Evolutionary conservation across 2,888 invertebrate species (phyloP).

Genomic region (Drymonia ruficornis): DNA sequence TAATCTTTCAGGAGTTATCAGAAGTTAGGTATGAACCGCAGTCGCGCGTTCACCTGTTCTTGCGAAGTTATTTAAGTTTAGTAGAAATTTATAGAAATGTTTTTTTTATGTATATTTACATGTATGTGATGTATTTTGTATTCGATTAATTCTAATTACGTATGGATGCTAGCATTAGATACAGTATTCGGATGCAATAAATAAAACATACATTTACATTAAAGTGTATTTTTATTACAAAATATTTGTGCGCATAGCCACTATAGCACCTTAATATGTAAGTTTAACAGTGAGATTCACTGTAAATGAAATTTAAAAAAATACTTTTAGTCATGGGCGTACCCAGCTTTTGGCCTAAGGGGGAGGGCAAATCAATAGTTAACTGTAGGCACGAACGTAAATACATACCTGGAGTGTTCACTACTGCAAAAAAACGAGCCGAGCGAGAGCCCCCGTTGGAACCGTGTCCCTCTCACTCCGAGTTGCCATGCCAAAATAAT

Average conservation of each 20-base stretch:
- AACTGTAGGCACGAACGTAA: no score
- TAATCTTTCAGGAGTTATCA: no score
- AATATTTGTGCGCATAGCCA: conserved; percentile 8
- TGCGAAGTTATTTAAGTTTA: conserved; percentile 52
- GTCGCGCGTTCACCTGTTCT: conserved; percentile 28
- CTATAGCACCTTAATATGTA: conserved; percentile 4
- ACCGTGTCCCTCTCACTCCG: no score
- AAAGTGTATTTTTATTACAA: conserved; percentile 33
- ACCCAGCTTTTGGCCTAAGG: no score
- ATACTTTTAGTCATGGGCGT: no score
- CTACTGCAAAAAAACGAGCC: no score
- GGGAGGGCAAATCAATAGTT: no score
- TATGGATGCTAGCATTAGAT: conserved; percentile 76
- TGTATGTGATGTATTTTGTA: conserved; percentile 58
- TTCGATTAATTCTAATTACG: conserved; percentile 57
- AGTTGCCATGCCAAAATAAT: no score
- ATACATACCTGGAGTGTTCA: no score
- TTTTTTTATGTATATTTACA: conserved; percentile 60
- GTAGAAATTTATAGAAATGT: conserved; percentile 64
- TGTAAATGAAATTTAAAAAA: no score
- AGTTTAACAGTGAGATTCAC: conserved; percentile 4
- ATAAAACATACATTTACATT: conserved; percentile 62
- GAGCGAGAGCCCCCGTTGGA: no score
- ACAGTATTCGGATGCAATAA: conserved; percentile 83
- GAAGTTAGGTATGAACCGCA: no score